Evolutionary conservation across 2,113 vertebrate genomes (phyloP), one percentile per base, ranked within the genome.

Genomic region (Morone chrysops): DNA sequence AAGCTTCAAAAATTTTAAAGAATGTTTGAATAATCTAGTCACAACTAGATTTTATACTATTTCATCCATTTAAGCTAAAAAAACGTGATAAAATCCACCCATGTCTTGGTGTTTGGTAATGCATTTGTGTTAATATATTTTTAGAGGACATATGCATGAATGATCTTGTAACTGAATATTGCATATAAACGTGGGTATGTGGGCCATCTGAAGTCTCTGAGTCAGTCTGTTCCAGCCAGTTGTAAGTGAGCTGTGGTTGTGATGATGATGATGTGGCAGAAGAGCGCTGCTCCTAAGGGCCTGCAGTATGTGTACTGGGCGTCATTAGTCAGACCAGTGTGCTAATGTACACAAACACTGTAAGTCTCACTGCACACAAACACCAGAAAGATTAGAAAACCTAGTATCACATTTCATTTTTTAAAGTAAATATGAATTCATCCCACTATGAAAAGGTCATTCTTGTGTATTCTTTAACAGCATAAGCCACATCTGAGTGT

Each of bases 121-220:
- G 43, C 17, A 43, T n/a, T 68, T 60, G 4, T 20, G 3, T n/a
- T 54, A 12, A 25, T 31, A 31, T 31, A 31, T 31, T 31, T 31
- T 31, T 31, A 4, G 31, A 31, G 31, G 0, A 13, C 51, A 13
- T 38, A 7, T 10, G n/a, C 47, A 72, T 17, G 48, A 70, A 62
- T 31, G 5, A 10, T 57, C 12, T 66, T 41, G 14, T 45, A 38
- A 18, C 16, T 50, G 4, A 56, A 43, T 69, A 4, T 17, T 63
- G 36, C 12, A 68, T 25, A 65, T 43, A 41, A 22, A 62, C 18
- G 13, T 8, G 18, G n/a, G 9, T 54, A 70, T 76, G 59, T 78
- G 22, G 36, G 70, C 66, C 70, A 75, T 48, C 62, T 57, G 8
- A 12, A 38, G 31, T 18, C 25, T 50, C 40, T 57, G 22, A 78